Evolutionary conservation across 2,888 invertebrate genomes (phyloP).

Genomic region (Nomada fucata): DNA sequence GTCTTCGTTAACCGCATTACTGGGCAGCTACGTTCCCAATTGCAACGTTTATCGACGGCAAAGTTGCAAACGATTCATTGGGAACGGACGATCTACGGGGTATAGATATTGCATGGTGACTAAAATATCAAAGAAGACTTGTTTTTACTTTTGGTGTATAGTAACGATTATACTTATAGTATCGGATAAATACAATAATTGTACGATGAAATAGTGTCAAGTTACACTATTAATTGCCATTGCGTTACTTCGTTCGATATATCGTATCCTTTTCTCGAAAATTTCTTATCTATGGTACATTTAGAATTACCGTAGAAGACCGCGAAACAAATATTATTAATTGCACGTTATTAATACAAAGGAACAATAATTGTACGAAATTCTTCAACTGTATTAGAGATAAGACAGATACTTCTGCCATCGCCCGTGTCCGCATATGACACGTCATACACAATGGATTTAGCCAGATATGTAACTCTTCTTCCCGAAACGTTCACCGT

Average conservation of each 20-base stretch:
- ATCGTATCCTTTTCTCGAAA: no score
- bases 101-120: no score
- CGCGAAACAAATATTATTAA: no score
- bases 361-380: no score
- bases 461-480: conserved; percentile 12
- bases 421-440: background rate
- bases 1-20: conserved; percentile 24
- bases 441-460: background rate
- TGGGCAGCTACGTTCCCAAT: background rate
- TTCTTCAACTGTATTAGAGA: background rate
- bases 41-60: background rate
- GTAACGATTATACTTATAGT: no score
- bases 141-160: background rate
- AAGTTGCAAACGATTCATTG: background rate
- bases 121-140: background rate
- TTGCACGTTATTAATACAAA: no score
- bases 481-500: conserved; percentile 1
- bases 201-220: no score
- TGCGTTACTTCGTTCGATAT: no score
- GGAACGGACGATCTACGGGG: background rate
- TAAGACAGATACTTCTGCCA: background rate
- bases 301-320: no score
- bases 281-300: no score
- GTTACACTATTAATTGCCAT: no score
- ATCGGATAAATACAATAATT: no score